Percentiles rank a stretch among this genome's conserved stretches.
Conservation (phyloP, 2,113 vertebrate species). For the Hystrix cristata region DNA sequence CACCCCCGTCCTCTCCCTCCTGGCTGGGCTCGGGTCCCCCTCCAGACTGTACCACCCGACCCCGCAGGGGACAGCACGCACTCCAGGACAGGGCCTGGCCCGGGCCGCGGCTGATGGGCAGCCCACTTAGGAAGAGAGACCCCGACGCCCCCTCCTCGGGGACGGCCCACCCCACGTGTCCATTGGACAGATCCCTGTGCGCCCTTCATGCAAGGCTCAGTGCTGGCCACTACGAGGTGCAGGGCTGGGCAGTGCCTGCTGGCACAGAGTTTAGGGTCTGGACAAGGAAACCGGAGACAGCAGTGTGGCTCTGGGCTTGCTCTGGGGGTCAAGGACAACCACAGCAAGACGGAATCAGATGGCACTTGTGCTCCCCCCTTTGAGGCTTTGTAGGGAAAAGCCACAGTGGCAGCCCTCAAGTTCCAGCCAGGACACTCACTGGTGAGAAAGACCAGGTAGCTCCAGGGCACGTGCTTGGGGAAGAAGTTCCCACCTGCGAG, state of each 20-base stretch:
- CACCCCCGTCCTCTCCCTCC: neutral
- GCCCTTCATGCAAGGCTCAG: neutral
- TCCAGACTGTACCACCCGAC: neutral
- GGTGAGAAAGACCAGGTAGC: constrained; percentile 97
- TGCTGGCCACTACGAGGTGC: neutral
- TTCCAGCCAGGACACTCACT: constrained; percentile 89
- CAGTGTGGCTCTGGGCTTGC: neutral
- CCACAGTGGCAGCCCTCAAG: neutral
- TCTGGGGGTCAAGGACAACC: neutral
- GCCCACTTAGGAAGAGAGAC: neutral
- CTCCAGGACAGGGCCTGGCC: neutral
- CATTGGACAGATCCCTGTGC: accelerated
- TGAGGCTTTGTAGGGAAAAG: neutral
- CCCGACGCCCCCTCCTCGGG: accelerated
- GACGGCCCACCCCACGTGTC: neutral
- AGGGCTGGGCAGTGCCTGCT: accelerated
- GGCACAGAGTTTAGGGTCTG: accelerated
- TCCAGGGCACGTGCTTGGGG: constrained; percentile 95
- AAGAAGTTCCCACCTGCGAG: constrained; percentile 94
- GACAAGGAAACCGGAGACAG: accelerated
- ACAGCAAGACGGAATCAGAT: accelerated
- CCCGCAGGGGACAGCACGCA: neutral
- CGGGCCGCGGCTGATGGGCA: accelerated
- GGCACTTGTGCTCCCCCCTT: neutral
- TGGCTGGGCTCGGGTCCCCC: neutral